phyloP scores from a whole-genome alignment of 2,113 vertebrate genomes.

The Hylia prasina region DNA sequence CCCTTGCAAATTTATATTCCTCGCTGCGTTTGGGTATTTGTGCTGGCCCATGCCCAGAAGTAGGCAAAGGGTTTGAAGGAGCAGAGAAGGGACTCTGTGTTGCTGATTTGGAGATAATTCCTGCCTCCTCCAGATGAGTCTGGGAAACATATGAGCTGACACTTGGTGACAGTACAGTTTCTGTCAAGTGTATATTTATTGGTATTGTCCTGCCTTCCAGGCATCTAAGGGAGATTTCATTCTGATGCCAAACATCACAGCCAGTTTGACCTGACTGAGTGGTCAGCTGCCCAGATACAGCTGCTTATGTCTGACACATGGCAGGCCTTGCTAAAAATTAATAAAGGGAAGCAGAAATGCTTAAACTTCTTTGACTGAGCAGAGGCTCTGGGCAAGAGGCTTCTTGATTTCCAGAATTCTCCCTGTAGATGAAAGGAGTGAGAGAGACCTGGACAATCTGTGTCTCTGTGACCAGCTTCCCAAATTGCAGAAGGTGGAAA shows the following conservation, averaged over 20 bases:
- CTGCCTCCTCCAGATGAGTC: not conserved
- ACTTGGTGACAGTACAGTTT: not conserved
- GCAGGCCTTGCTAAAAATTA: not conserved
- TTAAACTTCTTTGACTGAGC: not conserved
- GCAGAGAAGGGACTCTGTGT: not conserved
- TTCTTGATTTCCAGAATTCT: not conserved
- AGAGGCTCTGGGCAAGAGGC: not conserved
- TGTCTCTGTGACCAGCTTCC: not conserved
- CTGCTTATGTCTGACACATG: not conserved
- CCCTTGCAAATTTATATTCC: conserved; percentile 32
- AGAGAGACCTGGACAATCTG: not conserved
- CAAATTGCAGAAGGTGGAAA: not conserved
- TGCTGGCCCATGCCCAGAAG: not conserved
- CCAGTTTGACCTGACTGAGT: not conserved
- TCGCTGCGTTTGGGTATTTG: not conserved
- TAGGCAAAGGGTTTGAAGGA: not conserved
- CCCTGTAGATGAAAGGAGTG: not conserved
- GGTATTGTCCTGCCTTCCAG: not conserved
- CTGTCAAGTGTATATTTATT: not conserved
- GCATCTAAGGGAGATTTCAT: not conserved
- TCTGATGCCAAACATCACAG: not conserved
- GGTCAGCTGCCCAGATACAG: not conserved
- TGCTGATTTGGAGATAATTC: not conserved
- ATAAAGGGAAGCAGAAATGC: not conserved
- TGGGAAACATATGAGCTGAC: not conserved